Evolutionary conservation across 2,113 vertebrate species (phyloP), one percentile per base, ranked within the genome.

Genomic region (Actenoides hombroni): DNA sequence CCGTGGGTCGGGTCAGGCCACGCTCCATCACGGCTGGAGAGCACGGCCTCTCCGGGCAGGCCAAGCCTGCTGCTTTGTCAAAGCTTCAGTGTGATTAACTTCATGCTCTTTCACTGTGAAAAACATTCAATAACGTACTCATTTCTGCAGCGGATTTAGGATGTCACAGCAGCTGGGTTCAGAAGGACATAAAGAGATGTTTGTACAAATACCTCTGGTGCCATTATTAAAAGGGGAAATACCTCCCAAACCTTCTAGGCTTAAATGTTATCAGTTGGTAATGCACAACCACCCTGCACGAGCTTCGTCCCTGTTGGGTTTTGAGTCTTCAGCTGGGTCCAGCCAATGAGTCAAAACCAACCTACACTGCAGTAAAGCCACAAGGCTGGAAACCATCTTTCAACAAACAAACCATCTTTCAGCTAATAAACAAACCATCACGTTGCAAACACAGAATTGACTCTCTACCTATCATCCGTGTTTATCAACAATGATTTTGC

Each of bases 381-480:
- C 28, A 49, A 67, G 0, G 2, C 37, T 48, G 13, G 8, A 88
- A 83, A 69, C 16, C 26, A 69, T 14, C 39, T 71, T 64, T 15
- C 65, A 68, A 15, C 44, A 40, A 40, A 40, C 39, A 40, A 40
- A 40, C 10, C 39, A 40, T 40, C 39, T 40, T 40, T 40, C 39
- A 40, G 12, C 39, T 40, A 40, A 40, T 40, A 40, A 40, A 11
- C 39, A 40, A n/a, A 11, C 4, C 42, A 68, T 15, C 56, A 35
- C 1, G 6, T 0, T 44, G 42, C 46, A 67, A 77, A 44, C 75
- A 61, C 40, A 53, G 64, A 86, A 86, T 0, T 23, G 35, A 53
- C 23, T 77, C 53, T 0, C 2, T 10, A 64, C 5, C 0, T 18
- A 17, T 0, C 2, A 51, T 11, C 33, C 35, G 7, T 1, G 6